A percentile compares a stretch with the other conserved stretches of the same genome.
Evolutionary conservation across 2,113 vertebrate genomes (phyloP).

Genomic region (Anolis carolinensis): DNA sequence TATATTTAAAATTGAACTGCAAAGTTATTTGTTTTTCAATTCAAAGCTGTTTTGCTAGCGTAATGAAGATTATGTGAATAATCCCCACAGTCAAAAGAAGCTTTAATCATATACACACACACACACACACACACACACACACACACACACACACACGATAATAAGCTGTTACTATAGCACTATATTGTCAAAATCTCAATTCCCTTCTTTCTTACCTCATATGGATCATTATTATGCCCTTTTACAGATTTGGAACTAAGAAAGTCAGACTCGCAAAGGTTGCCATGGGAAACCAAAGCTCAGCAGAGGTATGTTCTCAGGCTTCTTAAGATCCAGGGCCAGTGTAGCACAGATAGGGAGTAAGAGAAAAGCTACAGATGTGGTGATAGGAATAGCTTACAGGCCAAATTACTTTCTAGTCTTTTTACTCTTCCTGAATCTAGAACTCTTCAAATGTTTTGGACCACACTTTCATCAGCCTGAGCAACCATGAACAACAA

Average conservation of each 20-base stretch:
- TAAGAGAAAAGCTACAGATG: not conserved
- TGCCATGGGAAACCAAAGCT: not conserved
- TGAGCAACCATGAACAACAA: no score
- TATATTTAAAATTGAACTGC: no score
- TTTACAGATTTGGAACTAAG: not conserved
- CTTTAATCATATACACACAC: no score
- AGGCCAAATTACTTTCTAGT: not conserved
- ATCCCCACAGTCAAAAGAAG: no score
- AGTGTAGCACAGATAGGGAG: not conserved
- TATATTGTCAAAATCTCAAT: not conserved
- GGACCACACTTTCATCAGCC: no score
- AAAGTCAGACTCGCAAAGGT: no score
- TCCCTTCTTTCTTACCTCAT: not conserved
- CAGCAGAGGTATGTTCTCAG: not conserved
- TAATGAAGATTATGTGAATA: no score
- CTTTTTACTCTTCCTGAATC: no score
- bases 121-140: no score
- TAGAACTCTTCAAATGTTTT: not conserved
- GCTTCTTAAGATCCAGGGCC: not conserved
- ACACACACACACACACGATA: no score
- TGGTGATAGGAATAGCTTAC: accelerated
- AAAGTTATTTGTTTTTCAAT: not conserved
- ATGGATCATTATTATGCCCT: not conserved
- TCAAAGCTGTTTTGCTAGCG: not conserved
- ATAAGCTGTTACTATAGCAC: not conserved